Conservation (phyloP, 1,140 invertebrate genomes). For the Ladona fulva region DNA sequence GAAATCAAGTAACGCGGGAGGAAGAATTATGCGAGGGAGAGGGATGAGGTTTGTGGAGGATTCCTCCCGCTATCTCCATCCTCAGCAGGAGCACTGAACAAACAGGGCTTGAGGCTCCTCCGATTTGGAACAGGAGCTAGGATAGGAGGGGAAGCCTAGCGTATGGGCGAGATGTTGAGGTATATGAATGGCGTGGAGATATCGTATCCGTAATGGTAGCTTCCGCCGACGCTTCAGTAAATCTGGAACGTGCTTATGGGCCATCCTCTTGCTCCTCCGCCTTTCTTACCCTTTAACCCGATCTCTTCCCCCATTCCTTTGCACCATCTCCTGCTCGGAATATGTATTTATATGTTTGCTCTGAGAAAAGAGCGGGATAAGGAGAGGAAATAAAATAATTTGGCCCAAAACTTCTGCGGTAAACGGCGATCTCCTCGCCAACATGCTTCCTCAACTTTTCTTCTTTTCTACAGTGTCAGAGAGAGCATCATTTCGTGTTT, state of each 20-base stretch:
- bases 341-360: no score
- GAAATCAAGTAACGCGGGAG: not conserved
- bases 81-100: not conserved
- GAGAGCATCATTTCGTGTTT: no score
- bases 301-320: not conserved
- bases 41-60: not conserved
- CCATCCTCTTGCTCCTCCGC: not conserved
- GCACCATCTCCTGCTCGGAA: no score
- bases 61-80: not conserved
- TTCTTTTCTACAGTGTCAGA: no score
- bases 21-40: not conserved
- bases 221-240: constrained; percentile 4
- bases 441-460: no score
- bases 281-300: not conserved
- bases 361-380: no score
- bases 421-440: no score
- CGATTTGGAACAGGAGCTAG: not conserved
- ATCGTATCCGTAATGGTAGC: not conserved
- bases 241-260: not conserved
- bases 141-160: not conserved
- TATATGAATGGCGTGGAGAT: not conserved
- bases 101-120: not conserved
- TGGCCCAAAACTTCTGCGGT: no score
- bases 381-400: no score
- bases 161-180: not conserved